phyloP scores from a whole-genome alignment of 2,888 invertebrate species.

The Seira musarum region DNA sequence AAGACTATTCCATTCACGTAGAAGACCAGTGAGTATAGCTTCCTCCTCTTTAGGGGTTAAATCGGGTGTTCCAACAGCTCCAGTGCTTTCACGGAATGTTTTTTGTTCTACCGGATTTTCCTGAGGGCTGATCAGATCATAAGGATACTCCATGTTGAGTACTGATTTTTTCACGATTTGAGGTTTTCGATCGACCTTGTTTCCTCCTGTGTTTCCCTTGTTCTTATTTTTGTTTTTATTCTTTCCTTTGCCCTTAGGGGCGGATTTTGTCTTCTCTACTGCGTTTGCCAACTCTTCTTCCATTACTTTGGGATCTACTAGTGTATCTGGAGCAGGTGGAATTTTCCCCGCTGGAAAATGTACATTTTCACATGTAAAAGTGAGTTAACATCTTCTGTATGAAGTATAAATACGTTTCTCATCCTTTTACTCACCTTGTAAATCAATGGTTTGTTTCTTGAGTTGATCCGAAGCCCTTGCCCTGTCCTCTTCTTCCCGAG shows the following conservation, averaged over 20 bases:
- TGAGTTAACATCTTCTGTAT: background rate
- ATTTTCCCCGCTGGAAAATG: conserved; percentile 39
- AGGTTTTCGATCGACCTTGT: conserved; percentile 49
- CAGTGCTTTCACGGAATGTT: background rate
- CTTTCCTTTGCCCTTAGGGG: background rate
- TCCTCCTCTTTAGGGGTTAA: conserved; percentile 30
- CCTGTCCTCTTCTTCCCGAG: conserved; percentile 32
- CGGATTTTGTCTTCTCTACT: conserved; percentile 43
- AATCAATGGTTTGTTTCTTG: conserved; percentile 54
- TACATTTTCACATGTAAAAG: background rate
- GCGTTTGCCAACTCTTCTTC: conserved; percentile 55
- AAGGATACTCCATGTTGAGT: conserved; percentile 61
- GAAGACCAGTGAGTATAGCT: conserved; percentile 42
- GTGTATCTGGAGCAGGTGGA: conserved; percentile 14
- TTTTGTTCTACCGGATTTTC: background rate
- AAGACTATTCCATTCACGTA: conserved; percentile 46
- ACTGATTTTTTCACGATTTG: conserved; percentile 55
- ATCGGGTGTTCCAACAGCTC: background rate
- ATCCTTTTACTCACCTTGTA: conserved; percentile 35
- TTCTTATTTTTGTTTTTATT: conserved; percentile 22
- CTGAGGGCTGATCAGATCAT: conserved; percentile 31
- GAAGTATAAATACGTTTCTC: background rate
- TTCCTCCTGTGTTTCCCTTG: conserved; percentile 35
- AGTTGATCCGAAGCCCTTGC: conserved; percentile 41
- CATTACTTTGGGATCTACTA: conserved; percentile 35